Evolutionary conservation across 2,113 vertebrate genomes (phyloP), one percentile per base, ranked within the genome.

Genomic region (Oreochromis aureus): DNA sequence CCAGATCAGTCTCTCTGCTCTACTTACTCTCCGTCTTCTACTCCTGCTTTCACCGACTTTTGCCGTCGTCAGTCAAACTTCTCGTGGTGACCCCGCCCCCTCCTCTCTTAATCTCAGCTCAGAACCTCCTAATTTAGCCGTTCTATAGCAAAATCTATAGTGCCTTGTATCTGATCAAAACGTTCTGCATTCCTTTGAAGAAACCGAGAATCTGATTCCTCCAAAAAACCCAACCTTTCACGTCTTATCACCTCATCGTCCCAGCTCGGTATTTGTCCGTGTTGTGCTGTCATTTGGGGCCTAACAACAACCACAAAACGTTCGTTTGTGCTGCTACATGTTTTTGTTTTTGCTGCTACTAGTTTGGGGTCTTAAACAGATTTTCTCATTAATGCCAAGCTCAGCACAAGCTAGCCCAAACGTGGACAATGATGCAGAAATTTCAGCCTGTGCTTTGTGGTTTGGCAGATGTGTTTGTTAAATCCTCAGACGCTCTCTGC

Each of bases 61-160:
- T 51, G 36, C 88, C 63, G 66, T 88, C 39, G 58, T 91, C 86
- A 7, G 32, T 85, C 82, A 32, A 34, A 36, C 83, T 48, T 63
- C 84, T 82, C 22, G 27, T 84, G 41, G 80, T 90, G 51, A 90
- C 79, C n/a, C 32, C 24, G 3, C 0, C 89, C 54, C 36, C 39
- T 7, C 22, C 81, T 34, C 54, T 78, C 48, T n/a, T 10, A 46
- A 78, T 84, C 91, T 91, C 86, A 46, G 61, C 83, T 83, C 66
- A 41, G 41, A 51, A 84, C 82, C 79, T 63, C 73, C 84, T 86
- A 55, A 86, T 92, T 90, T 93, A 90, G 89, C 91, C 89, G 90
- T 95, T 94, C 95, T 95, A 95, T 95, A 96, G 95, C 94, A 96
- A 94, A 92, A 95, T 95, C 95, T 96, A 87, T 91, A 96, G 96